Evolutionary conservation across 1,140 invertebrate species (phyloP).

Genomic region (Drosophila santomea): DNA sequence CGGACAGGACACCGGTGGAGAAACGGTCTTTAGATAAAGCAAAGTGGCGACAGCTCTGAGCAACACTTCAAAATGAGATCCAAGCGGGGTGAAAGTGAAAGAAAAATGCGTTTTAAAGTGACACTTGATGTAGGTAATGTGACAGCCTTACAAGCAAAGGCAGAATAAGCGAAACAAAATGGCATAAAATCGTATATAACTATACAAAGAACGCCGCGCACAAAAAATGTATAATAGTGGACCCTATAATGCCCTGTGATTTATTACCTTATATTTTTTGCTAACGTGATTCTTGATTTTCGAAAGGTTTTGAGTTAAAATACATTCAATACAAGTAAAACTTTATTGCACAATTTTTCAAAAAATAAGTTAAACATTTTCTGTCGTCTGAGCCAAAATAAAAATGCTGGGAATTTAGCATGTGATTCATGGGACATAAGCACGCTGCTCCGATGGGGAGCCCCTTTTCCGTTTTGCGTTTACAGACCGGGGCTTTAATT

Average conservation of each 20-base stretch:
- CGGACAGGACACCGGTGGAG: conserved; percentile 2
- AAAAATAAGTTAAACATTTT: background rate
- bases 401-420: conserved; percentile 1
- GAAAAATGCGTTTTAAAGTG: conserved; percentile 80
- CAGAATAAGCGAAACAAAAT: conserved; percentile 35
- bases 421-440: conserved; percentile 3
- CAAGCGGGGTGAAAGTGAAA: conserved; percentile 47
- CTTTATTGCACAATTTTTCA: no score
- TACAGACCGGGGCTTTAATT: conserved; percentile 60
- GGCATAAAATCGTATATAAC: conserved; percentile 45
- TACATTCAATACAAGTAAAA: no score
- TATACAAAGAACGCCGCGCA: conserved; percentile 28
- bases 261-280: background rate
- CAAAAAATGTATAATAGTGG: background rate
- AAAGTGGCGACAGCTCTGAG: conserved; percentile 63
- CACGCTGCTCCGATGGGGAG: conserved; percentile 11
- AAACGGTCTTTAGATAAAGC: conserved; percentile 62
- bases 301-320: no score
- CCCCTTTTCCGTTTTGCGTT: conserved; percentile 4
- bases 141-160: conserved; percentile 66
- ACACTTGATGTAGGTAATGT: conserved; percentile 78
- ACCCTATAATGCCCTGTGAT: conserved; percentile 31
- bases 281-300: background rate
- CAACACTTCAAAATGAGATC: conserved; percentile 63
- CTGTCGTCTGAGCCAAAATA: background rate